Percentiles rank a stretch among this genome's conserved stretches.
Evolutionary conservation across 2,797 vertebrate genomes (phyloP).

Genomic region (Momotus momota): DNA sequence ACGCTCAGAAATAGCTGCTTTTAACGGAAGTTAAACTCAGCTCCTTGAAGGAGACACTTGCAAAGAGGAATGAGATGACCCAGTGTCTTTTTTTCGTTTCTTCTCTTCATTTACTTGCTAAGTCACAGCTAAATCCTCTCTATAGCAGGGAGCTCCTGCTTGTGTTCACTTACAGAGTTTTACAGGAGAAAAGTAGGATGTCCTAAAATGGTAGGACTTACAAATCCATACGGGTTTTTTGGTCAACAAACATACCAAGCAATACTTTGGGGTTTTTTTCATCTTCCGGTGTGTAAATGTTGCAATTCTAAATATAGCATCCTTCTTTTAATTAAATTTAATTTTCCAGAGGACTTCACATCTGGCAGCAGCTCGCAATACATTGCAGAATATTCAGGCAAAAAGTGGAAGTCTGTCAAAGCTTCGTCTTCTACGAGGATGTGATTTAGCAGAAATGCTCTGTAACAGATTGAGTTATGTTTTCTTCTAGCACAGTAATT

Average conservation of each 20-base stretch:
- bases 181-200: not conserved
- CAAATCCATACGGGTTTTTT: not conserved
- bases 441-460: not conserved
- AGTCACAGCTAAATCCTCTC: not conserved
- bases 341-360: not conserved
- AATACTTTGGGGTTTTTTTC: accelerated
- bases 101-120: not conserved
- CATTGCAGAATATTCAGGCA: not conserved
- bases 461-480: not conserved
- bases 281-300: accelerated
- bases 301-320: not conserved
- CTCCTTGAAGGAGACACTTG: not conserved
- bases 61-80: not conserved
- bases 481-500: not conserved
- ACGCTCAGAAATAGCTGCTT: not conserved
- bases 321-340: not conserved
- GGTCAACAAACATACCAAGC: not conserved
- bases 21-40: not conserved
- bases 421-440: not conserved
- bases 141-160: not conserved
- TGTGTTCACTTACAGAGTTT: not conserved
- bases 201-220: not conserved
- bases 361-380: not conserved
- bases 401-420: not conserved
- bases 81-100: not conserved